Evolutionary conservation across 2,888 invertebrate species (phyloP).

Genomic region (Busseola fusca): DNA sequence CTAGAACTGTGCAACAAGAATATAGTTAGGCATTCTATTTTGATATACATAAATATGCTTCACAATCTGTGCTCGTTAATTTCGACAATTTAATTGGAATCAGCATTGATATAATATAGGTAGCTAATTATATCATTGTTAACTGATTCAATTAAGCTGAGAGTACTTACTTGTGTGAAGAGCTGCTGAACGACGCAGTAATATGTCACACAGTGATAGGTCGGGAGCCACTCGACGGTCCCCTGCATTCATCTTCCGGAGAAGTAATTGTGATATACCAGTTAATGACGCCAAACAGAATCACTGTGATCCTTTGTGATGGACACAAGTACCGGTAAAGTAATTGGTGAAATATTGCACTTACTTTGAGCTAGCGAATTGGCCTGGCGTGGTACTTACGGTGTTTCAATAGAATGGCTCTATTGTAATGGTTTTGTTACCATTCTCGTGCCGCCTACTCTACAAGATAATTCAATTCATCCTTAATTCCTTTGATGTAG

Average conservation of each 20-base stretch:
- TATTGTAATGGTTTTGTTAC: not conserved
- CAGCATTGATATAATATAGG: not conserved
- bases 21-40: not conserved
- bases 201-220: constrained; percentile 2
- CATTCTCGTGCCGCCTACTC: not conserved
- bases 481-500: not conserved
- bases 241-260: not conserved
- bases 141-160: constrained; percentile 30
- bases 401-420: too few species aligned
- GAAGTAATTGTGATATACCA: not conserved
- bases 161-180: constrained; percentile 9
- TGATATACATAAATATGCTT: too few species aligned
- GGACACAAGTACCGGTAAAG: not conserved
- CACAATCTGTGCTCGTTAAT: constrained; percentile 10
- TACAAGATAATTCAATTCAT: not conserved
- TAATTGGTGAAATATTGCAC: not conserved
- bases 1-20: not conserved
- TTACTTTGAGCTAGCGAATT: not conserved
- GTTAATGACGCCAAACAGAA: not conserved
- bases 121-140: constrained; percentile 30
- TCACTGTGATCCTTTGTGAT: not conserved
- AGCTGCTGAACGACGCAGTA: not conserved
- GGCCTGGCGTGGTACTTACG: not conserved
- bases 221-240: not conserved
- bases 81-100: constrained; percentile 12